These are phyloP conservation scores for Noctilio leporinus DNA, from an alignment of 2,113 vertebrate genomes.

Conservation along the genomic window DNA sequence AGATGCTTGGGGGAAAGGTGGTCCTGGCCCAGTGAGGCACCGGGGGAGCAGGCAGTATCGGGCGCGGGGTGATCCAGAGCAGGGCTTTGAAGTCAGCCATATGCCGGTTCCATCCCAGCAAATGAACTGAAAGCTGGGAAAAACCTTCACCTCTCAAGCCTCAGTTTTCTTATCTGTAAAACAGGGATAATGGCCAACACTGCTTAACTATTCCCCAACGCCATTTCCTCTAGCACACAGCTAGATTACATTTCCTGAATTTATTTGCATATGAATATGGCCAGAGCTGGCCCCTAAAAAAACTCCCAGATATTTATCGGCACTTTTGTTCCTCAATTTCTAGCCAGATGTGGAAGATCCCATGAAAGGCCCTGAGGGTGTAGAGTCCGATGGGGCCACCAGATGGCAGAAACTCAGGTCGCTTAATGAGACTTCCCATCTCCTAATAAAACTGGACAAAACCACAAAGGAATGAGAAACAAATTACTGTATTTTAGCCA, in stretches of 20 bases:
- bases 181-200: neutral
- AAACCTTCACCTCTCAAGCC: neutral
- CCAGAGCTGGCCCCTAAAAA: neutral
- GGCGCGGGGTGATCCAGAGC: too few species aligned
- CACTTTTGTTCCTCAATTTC: neutral
- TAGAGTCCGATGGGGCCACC: accelerated
- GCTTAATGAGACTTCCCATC: neutral
- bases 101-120: neutral
- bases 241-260: neutral
- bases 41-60: too few species aligned
- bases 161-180: neutral
- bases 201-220: neutral
- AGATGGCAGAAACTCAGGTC: neutral
- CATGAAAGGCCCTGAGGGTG: neutral
- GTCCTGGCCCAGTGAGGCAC: too few species aligned
- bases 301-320: neutral
- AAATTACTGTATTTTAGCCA: neutral
- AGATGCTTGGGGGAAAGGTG: neutral
- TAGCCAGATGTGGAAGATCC: neutral
- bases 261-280: neutral
- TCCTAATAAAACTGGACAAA: neutral
- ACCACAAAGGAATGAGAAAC: neutral
- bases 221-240: neutral
- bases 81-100: neutral
- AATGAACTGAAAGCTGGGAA: neutral